Base-by-base conservation (phyloP, 2,888 invertebrate species). In the Synergus laeviventris region DNA sequence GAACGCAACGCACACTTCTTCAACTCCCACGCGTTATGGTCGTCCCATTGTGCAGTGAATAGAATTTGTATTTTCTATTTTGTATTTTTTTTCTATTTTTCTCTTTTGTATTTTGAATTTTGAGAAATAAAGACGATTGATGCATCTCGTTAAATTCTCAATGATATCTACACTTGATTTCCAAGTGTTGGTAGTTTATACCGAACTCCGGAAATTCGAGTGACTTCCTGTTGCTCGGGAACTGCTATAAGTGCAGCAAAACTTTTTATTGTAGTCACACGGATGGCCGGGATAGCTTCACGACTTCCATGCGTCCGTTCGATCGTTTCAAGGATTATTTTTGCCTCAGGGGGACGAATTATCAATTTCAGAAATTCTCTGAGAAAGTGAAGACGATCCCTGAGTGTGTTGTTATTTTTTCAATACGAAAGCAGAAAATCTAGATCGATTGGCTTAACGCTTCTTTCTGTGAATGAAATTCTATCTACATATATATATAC, bases 11-110 rank as follows among this genome's bases (percentile, higher is more conserved):
- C 83, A 79, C 82, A 82, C 81, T 80, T 81, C 82, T 76, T 78
- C 79, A 66, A 85, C 87, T 85, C 87, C 87, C 87, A 87, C 87
- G 87, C 87, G 84, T 81, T 75, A 77, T 78, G 79, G 77, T 78
- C 73, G 42, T 74, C 66, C 56, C 21, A 59, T 59, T 59, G 56
- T 59, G 56, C 21, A 59, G 56, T 59, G 56, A 59, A 59, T 59
- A 59, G 56, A 59, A 59, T 59, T 59, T 59, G 4, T n/a, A 54
- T 54, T 54, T 31, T 31, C 5, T 31, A 31, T 31, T 31, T 31
- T 31, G 5, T 31, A 31, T 31, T 31, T 31, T 31, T 31, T 31
- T 31, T 31, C 0, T 1, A 31, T 31, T 31, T 2, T n/a, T n/a
- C n/a, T n/a, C n/a, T n/a, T 31, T 31, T 31, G 31, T 31, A 3